Evolutionary conservation across 2,113 vertebrate species (phyloP), one percentile per base, ranked within the genome.

Genomic region (Tragulus kanchil): DNA sequence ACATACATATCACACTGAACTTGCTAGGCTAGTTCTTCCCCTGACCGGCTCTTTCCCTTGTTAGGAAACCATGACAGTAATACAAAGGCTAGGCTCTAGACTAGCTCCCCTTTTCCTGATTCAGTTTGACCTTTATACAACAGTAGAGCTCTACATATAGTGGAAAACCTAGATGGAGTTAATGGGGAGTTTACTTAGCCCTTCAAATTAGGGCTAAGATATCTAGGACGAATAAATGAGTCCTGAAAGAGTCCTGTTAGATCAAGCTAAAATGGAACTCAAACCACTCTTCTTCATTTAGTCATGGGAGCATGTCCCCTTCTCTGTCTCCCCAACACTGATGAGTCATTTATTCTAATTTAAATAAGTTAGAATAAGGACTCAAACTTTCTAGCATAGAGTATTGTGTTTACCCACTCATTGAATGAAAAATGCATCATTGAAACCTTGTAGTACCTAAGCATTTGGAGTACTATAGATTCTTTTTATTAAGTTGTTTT

Each of bases 401-500:
- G 82, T 96, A 95, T 95, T 94, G 89, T 97, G 97, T 89, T 96
- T 96, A 95, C 65, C 48, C 50, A 97, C 59, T 93, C 79, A 67
- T 73, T 95, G 96, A 96, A 97, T 96, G 89, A 96, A 97, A 98
- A 95, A 96, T 95, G 78, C 79, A 92, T 93, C 78, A 96, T 14
- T 94, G 95, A 98, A 93, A 62, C 15, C 52, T 91, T 94, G 54
- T n/a, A 94, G 92, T 83, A 89, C 96, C 73, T 94, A 94, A 97
- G 79, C 56, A 96, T 90, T 93, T 31, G 5, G 71, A 90, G 45
- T 61, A 92, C 45, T 69, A 86, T 89, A 95, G 65, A 92, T 98
- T 95, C 93, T 95, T 94, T 96, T 96, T 95, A 95, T 97, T 97
- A 97, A 96, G 89, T 95, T 94, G 86, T 97, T 97, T 95, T 97